These are phyloP conservation scores for Steromphala cineraria DNA, from an alignment of 2,888 invertebrate genomes.

Conservation along the genomic window DNA sequence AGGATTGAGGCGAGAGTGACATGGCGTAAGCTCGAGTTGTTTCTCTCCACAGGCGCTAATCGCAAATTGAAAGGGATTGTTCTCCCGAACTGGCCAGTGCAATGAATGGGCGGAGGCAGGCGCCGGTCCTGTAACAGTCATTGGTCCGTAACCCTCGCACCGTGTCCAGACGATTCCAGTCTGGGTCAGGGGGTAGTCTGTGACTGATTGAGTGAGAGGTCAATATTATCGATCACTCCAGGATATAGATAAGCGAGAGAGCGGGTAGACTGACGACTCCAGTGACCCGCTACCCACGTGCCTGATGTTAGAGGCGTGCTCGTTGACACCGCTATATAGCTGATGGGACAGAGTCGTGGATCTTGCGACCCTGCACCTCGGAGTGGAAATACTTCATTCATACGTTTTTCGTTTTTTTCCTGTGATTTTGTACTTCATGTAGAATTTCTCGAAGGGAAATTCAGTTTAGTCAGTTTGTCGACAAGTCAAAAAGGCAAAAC, in stretches of 20 bases:
- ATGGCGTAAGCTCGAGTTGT: neutral
- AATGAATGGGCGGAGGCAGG: neutral
- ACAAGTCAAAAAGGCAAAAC: too few species aligned
- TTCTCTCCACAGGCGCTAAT: neutral
- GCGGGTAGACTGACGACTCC: neutral
- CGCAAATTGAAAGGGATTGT: constrained; percentile 5
- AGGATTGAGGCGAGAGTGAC: neutral
- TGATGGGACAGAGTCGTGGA: neutral
- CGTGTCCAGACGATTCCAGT: neutral
- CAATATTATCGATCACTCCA: neutral
- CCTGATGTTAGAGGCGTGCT: neutral
- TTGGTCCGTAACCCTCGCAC: neutral
- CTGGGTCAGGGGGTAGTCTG: neutral
- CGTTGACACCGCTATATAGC: neutral
- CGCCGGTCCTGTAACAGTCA: neutral
- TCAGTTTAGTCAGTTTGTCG: too few species aligned
- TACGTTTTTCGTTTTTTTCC: neutral
- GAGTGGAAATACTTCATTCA: neutral
- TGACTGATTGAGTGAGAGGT: neutral
- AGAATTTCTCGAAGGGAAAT: too few species aligned
- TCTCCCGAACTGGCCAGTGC: neutral
- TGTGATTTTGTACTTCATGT: too few species aligned
- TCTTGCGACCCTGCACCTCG: neutral
- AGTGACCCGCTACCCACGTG: neutral
- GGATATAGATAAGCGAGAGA: neutral